Base-by-base conservation (phyloP, 1,140 invertebrate genomes). In the Samia ricini region DNA sequence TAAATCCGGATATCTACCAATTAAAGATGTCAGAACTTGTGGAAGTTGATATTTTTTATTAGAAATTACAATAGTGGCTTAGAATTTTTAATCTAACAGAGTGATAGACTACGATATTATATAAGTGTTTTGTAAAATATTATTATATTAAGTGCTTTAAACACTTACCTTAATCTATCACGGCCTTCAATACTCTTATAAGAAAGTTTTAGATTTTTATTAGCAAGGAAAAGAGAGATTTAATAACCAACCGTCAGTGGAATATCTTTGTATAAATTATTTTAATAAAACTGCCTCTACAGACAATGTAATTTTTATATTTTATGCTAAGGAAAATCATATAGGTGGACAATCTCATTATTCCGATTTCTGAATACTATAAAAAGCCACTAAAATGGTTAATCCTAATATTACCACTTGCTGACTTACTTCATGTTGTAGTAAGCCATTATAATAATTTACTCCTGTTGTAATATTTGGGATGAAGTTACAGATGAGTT, bases 131-230 rank as follows among this genome's bases (percentile, higher is more conserved):
- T 64, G 68, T 72, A 68, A 72, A 72, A 71, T 56, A 55, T 66
- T 61, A 56, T 60, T 50, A 24, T 71, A 65, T 64, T 65, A 72
- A 68, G 72, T 79, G 72, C 71, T 71, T 64, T 52, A 71, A 74
- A 71, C 72, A 74, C 68, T 73, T 78, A 71, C 22, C 60, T 72
- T 74, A 6, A 55, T 49, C 72, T 79, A 79, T 77, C 77, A 79
- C 77, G 77, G 77, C 77, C 77, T 71, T 74, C 58, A 67, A 71
- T 66, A 64, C 55, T 67, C 71, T 70, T 65, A 69, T 60, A 64
- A 67, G 52, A 65, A 61, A 63, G 63, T 65, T 63, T 49, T 60
- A 29, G 20, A 4, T 49, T 36, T 10, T 29, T 19, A 59, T 59
- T 24, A 42, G 48, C 36, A 49, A 22, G 42, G 42, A 59, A 23